These are phyloP conservation scores for Cololabis saira DNA, from an alignment of 2,113 vertebrate species.

Conservation along the genomic window DNA sequence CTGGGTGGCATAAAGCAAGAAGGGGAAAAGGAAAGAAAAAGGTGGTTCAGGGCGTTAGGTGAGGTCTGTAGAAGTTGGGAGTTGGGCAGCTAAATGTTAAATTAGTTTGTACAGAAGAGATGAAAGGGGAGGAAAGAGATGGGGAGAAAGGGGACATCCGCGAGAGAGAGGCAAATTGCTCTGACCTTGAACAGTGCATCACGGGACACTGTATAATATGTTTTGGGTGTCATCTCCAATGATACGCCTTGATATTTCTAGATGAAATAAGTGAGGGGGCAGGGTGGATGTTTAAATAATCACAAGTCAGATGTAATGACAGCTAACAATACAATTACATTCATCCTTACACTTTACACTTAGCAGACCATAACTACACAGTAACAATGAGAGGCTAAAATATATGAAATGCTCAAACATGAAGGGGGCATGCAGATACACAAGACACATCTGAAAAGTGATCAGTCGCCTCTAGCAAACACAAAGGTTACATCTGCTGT, in stretches of 20 bases:
- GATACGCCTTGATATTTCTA: conserved; percentile 86
- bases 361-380: conserved; percentile 60
- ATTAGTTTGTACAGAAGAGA: conserved; percentile 43
- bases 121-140: conserved; percentile 37
- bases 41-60: conserved; percentile 64
- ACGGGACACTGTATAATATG: conserved; percentile 86
- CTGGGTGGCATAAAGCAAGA: conserved; percentile 51
- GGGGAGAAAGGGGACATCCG: conserved; percentile 66
- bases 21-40: conserved; percentile 17
- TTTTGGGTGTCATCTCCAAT: conserved; percentile 87
- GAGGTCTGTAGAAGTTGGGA: conserved; percentile 50
- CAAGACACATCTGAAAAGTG: conserved; percentile 25
- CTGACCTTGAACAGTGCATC: conserved; percentile 87
- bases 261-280: conserved; percentile 81
- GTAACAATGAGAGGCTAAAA: conserved; percentile 44
- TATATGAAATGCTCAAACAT: conserved; percentile 60
- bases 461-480: conserved; percentile 30
- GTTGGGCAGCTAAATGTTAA: conserved; percentile 57
- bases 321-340: conserved; percentile 65
- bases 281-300: conserved; percentile 78
- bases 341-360: conserved; percentile 57
- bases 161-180: conserved; percentile 79
- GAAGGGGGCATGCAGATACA: conserved; percentile 60
- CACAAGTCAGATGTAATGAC: conserved; percentile 74
- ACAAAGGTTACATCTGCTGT: neutral